These are phyloP conservation scores for Bhutanitis thaidina DNA, from an alignment of 2,888 invertebrate species.

Conservation along the genomic window DNA sequence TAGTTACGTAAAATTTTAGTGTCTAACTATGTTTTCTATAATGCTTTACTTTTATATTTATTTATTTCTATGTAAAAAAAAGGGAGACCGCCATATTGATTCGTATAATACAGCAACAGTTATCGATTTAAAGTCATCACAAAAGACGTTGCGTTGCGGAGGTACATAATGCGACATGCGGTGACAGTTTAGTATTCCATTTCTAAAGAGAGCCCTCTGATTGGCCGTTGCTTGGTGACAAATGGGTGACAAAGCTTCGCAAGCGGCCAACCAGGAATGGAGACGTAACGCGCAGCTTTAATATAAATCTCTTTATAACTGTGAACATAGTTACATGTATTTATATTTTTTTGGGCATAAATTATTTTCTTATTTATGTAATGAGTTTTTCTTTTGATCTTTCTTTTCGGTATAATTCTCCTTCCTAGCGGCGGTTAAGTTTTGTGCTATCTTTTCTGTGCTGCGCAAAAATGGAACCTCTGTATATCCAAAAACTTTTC, in stretches of 20 bases:
- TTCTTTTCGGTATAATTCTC: too few relatives aligned
- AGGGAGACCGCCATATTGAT: constrained; percentile 30
- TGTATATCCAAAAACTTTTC: too few relatives aligned
- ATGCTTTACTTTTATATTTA: too few relatives aligned
- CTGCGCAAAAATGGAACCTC: too few relatives aligned
- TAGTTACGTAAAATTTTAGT: too few relatives aligned
- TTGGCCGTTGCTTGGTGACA: constrained; percentile 74
- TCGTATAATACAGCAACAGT: constrained; percentile 16
- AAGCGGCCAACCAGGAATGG: constrained; percentile 49
- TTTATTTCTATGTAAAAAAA: background rate
- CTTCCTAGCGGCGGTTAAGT: too few relatives aligned
- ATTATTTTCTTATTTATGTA: too few relatives aligned
- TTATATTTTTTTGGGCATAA: too few relatives aligned
- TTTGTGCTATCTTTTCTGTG: too few relatives aligned
- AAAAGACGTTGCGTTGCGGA: constrained; percentile 33
- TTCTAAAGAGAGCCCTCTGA: constrained; percentile 45
- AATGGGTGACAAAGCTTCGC: constrained; percentile 67
- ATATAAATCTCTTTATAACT: constrained; percentile 35
- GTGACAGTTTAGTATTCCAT: constrained; percentile 64
- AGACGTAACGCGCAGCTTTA: constrained; percentile 30
- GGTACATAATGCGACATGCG: constrained; percentile 52
- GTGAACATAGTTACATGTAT: too few relatives aligned
- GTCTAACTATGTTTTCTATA: too few relatives aligned
- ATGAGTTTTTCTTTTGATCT: too few relatives aligned
- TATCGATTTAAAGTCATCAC: constrained; percentile 28